Conservation (phyloP, 1,140 invertebrate species). For the Diploscapter pachys region DNA sequence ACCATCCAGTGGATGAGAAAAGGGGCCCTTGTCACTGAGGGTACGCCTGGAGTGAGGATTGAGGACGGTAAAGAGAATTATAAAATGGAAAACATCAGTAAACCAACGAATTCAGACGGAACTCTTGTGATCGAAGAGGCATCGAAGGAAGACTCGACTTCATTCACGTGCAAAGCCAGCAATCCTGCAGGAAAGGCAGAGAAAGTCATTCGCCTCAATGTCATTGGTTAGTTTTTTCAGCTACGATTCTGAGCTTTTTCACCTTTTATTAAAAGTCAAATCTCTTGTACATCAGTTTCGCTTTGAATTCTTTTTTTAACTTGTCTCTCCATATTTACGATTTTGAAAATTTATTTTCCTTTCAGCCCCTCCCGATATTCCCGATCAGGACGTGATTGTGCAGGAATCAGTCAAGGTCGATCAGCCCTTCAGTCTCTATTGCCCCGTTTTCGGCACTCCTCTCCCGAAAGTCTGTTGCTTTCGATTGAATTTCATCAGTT, state of each 20-base stretch:
- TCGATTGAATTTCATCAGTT: not conserved
- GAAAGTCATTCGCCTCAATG: constrained; percentile 64
- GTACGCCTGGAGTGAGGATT: constrained; percentile 20
- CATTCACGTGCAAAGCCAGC: constrained; percentile 75
- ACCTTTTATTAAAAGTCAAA: too few species aligned
- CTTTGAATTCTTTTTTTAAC: too few species aligned
- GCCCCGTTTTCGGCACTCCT: constrained; percentile 43
- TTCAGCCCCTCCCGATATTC: constrained; percentile 41
- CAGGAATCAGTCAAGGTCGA: constrained; percentile 38
- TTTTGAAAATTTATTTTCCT: constrained; percentile 10
- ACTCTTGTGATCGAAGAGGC: constrained; percentile 72
- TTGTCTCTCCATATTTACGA: not conserved
- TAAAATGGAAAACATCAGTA: not conserved
- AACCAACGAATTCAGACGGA: constrained; percentile 30
- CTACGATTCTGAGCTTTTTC: too few species aligned
- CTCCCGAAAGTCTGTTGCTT: constrained; percentile 21
- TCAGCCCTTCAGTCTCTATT: constrained; percentile 44
- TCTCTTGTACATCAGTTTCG: too few species aligned
- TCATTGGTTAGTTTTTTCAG: constrained; percentile 37
- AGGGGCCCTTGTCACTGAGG: constrained; percentile 24
- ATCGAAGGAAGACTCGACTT: constrained; percentile 73
- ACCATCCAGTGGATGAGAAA: constrained; percentile 33
- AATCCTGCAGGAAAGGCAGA: constrained; percentile 73
- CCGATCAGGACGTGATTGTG: constrained; percentile 35
- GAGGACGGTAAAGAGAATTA: constrained; percentile 18